A percentile compares a stretch with the other conserved stretches of the same genome.
Evolutionary conservation across 92 coral and sea anemone genomes (phyloP).

Genomic region (Parazoanthus swiftii): DNA sequence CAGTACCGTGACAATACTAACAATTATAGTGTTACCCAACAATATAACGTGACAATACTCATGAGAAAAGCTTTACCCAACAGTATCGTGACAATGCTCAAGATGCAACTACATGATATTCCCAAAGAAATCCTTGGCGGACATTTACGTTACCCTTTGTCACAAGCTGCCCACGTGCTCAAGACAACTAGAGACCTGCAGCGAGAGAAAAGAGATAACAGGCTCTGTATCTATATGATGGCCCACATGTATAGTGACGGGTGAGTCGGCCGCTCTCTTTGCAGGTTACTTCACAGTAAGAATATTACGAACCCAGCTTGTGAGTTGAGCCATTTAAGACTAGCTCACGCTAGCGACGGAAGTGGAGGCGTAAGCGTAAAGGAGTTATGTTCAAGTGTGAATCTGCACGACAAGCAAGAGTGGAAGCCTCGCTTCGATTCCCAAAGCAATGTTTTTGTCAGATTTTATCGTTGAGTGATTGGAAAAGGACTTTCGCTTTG

Average conservation of each 20-base stretch:
- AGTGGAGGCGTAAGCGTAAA: too few species aligned
- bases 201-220: conserved; percentile 62
- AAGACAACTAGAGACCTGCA: conserved; percentile 72
- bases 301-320: too few species aligned
- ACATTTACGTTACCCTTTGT: conserved; percentile 56
- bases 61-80: neutral
- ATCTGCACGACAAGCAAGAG: too few species aligned
- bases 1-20: too few species aligned
- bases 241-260: conserved; percentile 60
- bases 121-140: conserved; percentile 74
- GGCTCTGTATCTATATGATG: conserved; percentile 68
- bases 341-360: too few species aligned
- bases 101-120: conserved; percentile 67
- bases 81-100: conserved; percentile 80
- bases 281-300: neutral
- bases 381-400: too few species aligned
- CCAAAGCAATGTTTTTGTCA: too few species aligned
- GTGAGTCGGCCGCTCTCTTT: conserved; percentile 42
- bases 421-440: too few species aligned
- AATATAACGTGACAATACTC: neutral
- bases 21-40: neutral
- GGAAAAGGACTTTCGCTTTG: too few species aligned
- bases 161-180: conserved; percentile 59
- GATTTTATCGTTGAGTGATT: too few species aligned
- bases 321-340: too few species aligned